Percentiles rank a stretch among this genome's conserved stretches.
Conservation (phyloP, 2,797 vertebrate genomes). For the Hypotaenidia philippensis region DNA sequence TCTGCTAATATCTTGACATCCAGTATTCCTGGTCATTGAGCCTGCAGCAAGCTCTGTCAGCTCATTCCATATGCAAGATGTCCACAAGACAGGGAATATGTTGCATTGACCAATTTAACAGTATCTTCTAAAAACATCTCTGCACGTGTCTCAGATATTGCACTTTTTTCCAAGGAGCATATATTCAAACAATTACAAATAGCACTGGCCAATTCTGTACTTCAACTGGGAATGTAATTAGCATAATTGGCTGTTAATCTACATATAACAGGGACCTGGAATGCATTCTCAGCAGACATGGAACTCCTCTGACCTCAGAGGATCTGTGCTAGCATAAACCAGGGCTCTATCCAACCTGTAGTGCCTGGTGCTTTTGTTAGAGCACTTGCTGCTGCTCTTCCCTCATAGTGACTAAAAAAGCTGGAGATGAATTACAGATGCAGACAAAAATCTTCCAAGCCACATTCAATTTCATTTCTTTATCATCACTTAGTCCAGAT, state of each 20-base stretch:
- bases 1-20: background rate
- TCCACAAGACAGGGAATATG: background rate
- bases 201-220: background rate
- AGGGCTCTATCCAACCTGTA: background rate
- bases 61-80: background rate
- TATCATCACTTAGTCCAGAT: slow-evolving; percentile 62
- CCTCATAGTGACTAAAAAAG: background rate
- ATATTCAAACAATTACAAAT: background rate
- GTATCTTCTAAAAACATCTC: background rate
- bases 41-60: background rate
- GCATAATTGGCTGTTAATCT: background rate
- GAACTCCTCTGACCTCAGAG: background rate
- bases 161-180: background rate
- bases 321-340: background rate
- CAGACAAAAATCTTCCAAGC: slow-evolving; percentile 56
- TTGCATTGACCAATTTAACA: background rate
- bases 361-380: background rate
- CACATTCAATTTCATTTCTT: slow-evolving; percentile 58
- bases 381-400: background rate
- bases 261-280: background rate
- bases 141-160: background rate
- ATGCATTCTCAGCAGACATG: background rate
- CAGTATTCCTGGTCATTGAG: background rate
- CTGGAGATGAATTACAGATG: slow-evolving; percentile 55
- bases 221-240: background rate